Base-by-base conservation (phyloP, 2,113 vertebrate species). In the Entomyzon cyanotis region DNA sequence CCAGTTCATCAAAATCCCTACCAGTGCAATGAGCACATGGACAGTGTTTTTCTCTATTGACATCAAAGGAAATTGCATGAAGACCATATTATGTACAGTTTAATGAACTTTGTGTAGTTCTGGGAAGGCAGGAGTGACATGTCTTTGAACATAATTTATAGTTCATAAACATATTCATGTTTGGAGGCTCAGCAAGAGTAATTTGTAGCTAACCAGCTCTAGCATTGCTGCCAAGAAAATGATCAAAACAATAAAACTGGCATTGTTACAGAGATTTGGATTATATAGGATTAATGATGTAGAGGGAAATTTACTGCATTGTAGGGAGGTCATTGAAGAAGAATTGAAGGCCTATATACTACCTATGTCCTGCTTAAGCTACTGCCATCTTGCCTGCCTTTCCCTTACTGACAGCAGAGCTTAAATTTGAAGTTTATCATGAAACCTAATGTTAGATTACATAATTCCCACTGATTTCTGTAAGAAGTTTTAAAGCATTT, bases 221-320 rank as follows among this genome's bases (percentile, higher is more conserved):
- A 81, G 77, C 50, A 74, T 4, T 77, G 63, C 42, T 95, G 96
- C 87, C 91, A 96, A 96, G 64, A 94, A 94, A 86, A 86, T 67
- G 63, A 95, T 93, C 87, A 94, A 95, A 94, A 95, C 90, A 88
- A 88, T 95, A 65, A 79, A 84, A 82, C 2, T 91, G 94, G 68
- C 90, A 95, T 94, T 95, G 76, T 93, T 92, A 89, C 94, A 94
- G 52, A 84, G 31, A 92, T 92, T 94, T 70, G 84, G 60, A 90
- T 82, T 90, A 60, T 73, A n/a, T n/a, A 70, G 68, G 68, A 95
- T 90, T 95, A 95, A 81, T 56, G 31, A 86, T 64, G 56, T 64
- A 64, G 44, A 80, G 78, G 14, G 22, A 96, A 93, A 90, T 90
- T 37, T 67, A 44, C 31, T 86, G 44, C 64, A 93, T 85, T 90